A percentile compares a stretch with the other conserved stretches of the same genome.
phyloP scores from a whole-genome alignment of 2,113 vertebrate genomes.

The Dipodomys stephensi region DNA sequence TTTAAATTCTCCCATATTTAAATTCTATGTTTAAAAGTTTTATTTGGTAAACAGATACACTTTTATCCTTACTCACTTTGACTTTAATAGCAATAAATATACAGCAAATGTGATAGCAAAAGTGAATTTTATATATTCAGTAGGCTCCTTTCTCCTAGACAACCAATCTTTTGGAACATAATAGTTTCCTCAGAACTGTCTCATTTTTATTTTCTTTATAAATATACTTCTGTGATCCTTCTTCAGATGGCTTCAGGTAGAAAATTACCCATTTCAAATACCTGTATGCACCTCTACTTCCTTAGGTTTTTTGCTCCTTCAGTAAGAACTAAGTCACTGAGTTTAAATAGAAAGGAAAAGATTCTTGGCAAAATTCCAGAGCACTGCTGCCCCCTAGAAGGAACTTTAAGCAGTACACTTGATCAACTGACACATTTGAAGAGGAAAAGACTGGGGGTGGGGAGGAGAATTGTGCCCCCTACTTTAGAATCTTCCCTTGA shows the following conservation, averaged over 20 bases:
- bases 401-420: slow-evolving; percentile 29
- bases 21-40: neutral
- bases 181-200: slow-evolving; percentile 11
- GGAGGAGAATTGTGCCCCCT: neutral
- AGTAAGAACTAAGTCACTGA: neutral
- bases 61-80: neutral
- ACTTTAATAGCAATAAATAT: slow-evolving; percentile 30
- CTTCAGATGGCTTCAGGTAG: neutral
- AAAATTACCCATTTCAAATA: neutral
- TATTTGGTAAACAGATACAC: neutral
- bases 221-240: neutral
- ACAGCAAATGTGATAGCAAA: slow-evolving; percentile 1
- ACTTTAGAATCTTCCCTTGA: neutral
- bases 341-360: neutral
- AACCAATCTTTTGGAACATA: neutral
- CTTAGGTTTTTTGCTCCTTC: neutral
- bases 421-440: neutral
- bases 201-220: slow-evolving; percentile 9
- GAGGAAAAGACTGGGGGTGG: neutral
- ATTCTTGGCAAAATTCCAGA: slow-evolving; percentile 59
- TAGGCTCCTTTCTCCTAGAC: neutral
- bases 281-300: neutral
- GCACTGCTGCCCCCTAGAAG: slow-evolving; percentile 65
- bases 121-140: neutral
- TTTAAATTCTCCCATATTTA: slow-evolving; percentile 47